Evolutionary conservation across 2,888 invertebrate genomes (phyloP).

Genomic region (Phymatocera aterrima): DNA sequence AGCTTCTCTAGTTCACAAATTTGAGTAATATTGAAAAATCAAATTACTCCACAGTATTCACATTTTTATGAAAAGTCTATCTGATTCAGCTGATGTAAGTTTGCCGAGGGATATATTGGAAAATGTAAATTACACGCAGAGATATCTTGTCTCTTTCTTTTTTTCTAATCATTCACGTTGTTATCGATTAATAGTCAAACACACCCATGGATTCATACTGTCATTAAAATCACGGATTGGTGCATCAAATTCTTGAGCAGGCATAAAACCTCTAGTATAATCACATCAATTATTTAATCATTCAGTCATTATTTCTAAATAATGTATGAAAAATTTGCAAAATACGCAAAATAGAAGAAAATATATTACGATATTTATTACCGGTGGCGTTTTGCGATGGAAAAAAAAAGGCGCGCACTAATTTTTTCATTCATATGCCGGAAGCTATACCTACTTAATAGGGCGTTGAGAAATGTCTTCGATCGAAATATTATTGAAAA

Average conservation of each 20-base stretch:
- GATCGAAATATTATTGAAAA: background rate
- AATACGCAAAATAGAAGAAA: background rate
- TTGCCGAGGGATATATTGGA: no score
- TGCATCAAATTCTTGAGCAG: conserved; percentile 18
- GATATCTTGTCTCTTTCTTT: background rate
- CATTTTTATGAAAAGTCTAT: no score
- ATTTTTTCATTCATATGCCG: no score
- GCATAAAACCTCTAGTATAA: background rate
- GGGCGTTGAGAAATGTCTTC: background rate
- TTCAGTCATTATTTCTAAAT: background rate
- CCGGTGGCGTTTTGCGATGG: no score
- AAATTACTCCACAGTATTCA: no score
- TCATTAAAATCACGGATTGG: background rate
- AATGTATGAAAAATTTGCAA: background rate
- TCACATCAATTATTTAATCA: background rate
- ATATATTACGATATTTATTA: no score
- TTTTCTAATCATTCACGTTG: background rate
- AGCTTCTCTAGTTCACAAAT: no score
- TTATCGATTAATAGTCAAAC: background rate
- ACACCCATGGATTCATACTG: background rate
- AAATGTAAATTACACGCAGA: background rate
- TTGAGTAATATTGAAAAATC: no score
- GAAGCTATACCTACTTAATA: no score
- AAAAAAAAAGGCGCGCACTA: no score
- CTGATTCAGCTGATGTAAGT: no score